These are phyloP conservation scores for Poecilus cupreus DNA, from an alignment of 2,888 invertebrate species.

Conservation along the genomic window DNA sequence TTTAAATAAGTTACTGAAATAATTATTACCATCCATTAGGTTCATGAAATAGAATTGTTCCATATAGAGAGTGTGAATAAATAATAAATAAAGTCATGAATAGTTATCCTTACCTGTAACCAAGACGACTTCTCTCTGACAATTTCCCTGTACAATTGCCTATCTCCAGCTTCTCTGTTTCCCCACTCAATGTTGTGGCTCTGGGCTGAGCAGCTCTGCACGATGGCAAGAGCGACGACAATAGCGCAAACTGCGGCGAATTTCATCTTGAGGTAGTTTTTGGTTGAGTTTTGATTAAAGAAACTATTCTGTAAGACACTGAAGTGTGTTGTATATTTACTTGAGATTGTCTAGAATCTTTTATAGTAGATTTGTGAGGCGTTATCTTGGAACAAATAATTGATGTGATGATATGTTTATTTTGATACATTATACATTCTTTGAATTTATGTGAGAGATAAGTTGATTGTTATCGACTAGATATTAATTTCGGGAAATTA, in stretches of 20 bases:
- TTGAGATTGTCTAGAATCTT: neutral
- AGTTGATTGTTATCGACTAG: neutral
- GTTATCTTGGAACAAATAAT: neutral
- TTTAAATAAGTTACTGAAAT: neutral
- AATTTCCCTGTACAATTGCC: slow-evolving; percentile 62
- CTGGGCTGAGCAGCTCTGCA: slow-evolving; percentile 52
- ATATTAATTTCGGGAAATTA: neutral
- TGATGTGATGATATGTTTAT: neutral
- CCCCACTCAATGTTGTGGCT: slow-evolving; percentile 64
- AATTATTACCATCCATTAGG: neutral
- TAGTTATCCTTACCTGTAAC: slow-evolving; percentile 64
- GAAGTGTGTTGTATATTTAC: neutral
- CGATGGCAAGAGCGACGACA: neutral
- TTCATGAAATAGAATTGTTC: neutral
- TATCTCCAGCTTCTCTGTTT: slow-evolving; percentile 62
- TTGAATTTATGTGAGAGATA: neutral
- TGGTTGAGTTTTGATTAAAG: neutral
- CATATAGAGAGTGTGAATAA: too few species aligned
- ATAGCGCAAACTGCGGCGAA: slow-evolving; percentile 57
- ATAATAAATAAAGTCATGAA: neutral
- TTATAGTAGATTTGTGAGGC: neutral
- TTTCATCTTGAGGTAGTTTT: slow-evolving; percentile 56
- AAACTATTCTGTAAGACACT: neutral
- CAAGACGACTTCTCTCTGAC: slow-evolving; percentile 66
- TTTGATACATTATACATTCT: neutral